Percentiles rank a stretch among this genome's conserved stretches.
phyloP scores from a whole-genome alignment of 1,140 invertebrate species.

The Macrosteles quadrilineatus region DNA sequence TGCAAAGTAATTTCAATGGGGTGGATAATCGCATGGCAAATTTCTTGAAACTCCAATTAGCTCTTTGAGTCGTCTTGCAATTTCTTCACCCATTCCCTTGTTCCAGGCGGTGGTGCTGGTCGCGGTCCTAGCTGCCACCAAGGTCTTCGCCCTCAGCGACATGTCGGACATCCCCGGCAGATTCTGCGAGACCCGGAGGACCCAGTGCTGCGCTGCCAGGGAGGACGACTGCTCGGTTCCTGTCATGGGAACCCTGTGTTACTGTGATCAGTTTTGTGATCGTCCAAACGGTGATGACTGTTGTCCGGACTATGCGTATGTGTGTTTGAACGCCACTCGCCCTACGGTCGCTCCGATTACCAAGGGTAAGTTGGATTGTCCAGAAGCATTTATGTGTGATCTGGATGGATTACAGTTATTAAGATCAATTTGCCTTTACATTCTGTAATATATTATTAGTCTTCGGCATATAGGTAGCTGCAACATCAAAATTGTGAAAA shows the following conservation, averaged over 20 bases:
- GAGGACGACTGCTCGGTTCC: conserved; percentile 74
- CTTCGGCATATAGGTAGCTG: too few species aligned
- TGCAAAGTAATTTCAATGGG: too few species aligned
- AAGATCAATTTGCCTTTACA: too few species aligned
- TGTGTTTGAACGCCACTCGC: conserved; percentile 60
- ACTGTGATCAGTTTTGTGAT: conserved; percentile 93
- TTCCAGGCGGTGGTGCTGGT: neutral
- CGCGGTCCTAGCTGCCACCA: neutral
- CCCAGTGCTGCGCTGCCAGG: conserved; percentile 67
- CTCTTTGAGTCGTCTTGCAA: too few species aligned
- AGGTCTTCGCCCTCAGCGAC: neutral
- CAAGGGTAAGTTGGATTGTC: too few species aligned
- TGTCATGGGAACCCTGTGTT: conserved; percentile 79
- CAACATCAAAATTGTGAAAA: too few species aligned
- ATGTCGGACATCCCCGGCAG: conserved; percentile 39
- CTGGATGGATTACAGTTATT: too few species aligned
- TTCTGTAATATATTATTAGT: too few species aligned
- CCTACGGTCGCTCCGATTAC: conserved; percentile 24
- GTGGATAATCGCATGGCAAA: too few species aligned
- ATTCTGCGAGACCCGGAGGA: conserved; percentile 45
- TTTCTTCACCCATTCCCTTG: too few species aligned
- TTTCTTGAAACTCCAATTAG: too few species aligned
- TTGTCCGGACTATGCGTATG: conserved; percentile 81
- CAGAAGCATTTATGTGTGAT: too few species aligned
- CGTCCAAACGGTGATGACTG: conserved; percentile 67